phyloP scores from a whole-genome alignment of 2,797 vertebrate genomes.

The Pogoniulus pusillus region DNA sequence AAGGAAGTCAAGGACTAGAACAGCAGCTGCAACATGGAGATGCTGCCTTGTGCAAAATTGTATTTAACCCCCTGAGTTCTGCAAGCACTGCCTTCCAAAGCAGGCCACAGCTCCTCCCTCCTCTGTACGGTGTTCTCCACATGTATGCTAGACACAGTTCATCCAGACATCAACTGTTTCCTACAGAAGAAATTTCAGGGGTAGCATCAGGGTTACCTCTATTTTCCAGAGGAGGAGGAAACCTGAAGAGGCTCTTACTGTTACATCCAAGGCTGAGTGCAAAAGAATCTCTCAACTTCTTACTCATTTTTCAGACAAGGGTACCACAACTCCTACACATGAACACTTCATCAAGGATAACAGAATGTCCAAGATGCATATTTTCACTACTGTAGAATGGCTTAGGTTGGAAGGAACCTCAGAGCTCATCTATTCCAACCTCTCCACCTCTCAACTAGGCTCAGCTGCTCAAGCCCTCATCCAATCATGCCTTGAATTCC shows the following conservation, averaged over 20 bases:
- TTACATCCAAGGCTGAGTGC: not conserved
- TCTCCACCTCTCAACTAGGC: no score
- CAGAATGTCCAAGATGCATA: not conserved
- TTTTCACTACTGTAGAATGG: not conserved
- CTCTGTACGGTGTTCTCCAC: not conserved
- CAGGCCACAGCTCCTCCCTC: not conserved
- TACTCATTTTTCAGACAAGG: not conserved
- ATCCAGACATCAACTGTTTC: not conserved
- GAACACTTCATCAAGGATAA: not conserved
- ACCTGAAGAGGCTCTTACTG: not conserved
- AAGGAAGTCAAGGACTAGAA: not conserved
- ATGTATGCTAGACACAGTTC: rapidly evolving
- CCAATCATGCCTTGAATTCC: no score
- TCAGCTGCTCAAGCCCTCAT: no score
- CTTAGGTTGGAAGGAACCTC: no score
- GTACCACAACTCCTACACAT: not conserved
- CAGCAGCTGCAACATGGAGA: not conserved
- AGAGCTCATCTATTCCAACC: no score
- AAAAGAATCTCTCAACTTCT: not conserved
- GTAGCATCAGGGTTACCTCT: not conserved
- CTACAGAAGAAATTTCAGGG: not conserved
- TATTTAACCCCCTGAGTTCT: not conserved
- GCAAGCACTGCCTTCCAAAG: not conserved
- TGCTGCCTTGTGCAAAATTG: not conserved
- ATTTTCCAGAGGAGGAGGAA: not conserved